phyloP scores from a whole-genome alignment of 2,113 vertebrate species.

The Caranx melampygus region DNA sequence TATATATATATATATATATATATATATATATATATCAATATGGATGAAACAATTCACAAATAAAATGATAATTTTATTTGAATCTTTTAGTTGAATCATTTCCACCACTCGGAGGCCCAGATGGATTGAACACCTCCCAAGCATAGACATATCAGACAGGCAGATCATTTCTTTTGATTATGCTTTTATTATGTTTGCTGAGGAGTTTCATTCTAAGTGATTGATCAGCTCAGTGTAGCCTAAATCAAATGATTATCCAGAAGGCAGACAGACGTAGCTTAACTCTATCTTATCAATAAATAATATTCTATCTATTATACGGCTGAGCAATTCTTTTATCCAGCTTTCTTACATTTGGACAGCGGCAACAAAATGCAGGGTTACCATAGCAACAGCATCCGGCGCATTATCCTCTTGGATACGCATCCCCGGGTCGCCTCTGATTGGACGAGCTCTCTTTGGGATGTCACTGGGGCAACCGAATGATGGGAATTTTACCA shows the following conservation, averaged over 20 bases:
- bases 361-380: slow-evolving; percentile 53
- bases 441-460: slow-evolving; percentile 69
- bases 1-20: too few relatives aligned
- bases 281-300: slow-evolving; percentile 17
- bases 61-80: neutral
- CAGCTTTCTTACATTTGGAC: slow-evolving; percentile 35
- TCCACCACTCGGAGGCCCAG: neutral
- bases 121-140: neutral
- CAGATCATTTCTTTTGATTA: neutral
- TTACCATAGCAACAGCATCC: slow-evolving; percentile 87
- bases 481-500: slow-evolving; percentile 77
- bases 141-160: neutral
- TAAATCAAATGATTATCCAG: neutral
- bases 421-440: slow-evolving; percentile 56
- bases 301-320: neutral
- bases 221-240: neutral
- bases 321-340: slow-evolving; percentile 13
- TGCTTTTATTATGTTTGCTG: neutral
- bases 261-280: neutral
- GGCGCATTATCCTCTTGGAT: slow-evolving; percentile 68
- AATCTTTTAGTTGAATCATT: neutral
- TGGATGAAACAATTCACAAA: neutral
- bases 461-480: slow-evolving; percentile 77
- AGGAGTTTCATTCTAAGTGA: neutral
- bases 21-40: neutral